Evolutionary conservation across 2,888 invertebrate species (phyloP), one percentile per base, ranked within the genome.

Genomic region (Rhamphomyia laevipes): DNA sequence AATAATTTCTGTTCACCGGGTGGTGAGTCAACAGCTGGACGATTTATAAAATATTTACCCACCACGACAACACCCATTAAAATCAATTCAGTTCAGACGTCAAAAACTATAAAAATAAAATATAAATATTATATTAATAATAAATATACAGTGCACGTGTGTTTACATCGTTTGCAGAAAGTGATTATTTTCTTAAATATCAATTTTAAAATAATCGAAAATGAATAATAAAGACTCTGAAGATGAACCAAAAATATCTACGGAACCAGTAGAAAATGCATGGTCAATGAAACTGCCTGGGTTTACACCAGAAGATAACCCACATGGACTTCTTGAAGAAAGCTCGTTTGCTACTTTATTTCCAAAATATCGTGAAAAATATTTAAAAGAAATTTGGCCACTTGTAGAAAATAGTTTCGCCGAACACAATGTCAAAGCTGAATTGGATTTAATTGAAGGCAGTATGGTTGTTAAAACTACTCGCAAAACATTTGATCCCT

Each of bases 401-500:
- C 72, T 97, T 4, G 88, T 99, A 0, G 83, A 93, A 63, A 92
- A 92, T 70, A 77, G 83, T 1, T 70, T 99, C 17, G 75, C 75
- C 30, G 88, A 90, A 59, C 80, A 89, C 66, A 77, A 80, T 56
- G 70, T 97, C 11, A 82, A 84, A 61, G 91, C 88, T 0, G 93
- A 95, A 62, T 71, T 97, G 54, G 96, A 97, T 72, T 74, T 94
- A 3, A 77, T 95, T 6, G 95, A 96, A 74, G 84, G 97, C 40
- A 93, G 91, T 60, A 88, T 99, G 86, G 82, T 84, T 1, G 99
- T 99, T 0, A 79, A 77, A 67, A 99, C 99, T 0, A 95, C 95
- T 0, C 76, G 88, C 47, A 95, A 96, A 74, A 97, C 97, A 1
- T 99, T 93, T 93, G 99, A 99, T 74, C 99, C 99, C 0, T 97